Base-by-base conservation (phyloP, 2,888 invertebrate species). In the Cephonodes hylas region DNA sequence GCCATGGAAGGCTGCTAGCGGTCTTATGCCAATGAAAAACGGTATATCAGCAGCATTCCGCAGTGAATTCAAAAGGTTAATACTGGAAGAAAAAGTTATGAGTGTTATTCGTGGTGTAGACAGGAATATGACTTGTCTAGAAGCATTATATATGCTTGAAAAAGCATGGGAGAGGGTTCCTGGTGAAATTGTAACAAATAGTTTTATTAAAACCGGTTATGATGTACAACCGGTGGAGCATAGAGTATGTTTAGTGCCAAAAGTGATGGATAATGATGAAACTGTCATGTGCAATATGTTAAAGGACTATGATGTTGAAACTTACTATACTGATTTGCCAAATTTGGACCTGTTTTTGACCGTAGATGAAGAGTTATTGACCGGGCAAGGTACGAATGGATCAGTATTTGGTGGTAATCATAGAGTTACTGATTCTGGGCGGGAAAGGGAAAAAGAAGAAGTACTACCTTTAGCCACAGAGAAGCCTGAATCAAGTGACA, bases 391-490 rank as follows among this genome's bases (percentile, higher is more conserved):
- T 0, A 82, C 83, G 0, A 82, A 83, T 13, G 70, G 74, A 0
- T 81, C 82, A 0, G 81, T 83, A 0, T 83, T 83, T 27, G 83
- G 83, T 2, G 83, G 83, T 0, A 83, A 83, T 48, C 83, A 82
- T 59, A 81, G 74, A 65, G 70, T 71, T 0, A 62, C 2, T 10
- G 73, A 74, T 0, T 18, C 64, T 3, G 63, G 56, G 2, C 56
- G 46, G 1, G 71, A 71, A 15, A 71, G 62, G 22, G 74, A 72
- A 7, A 70, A 69, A 18, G 74, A 74, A 42, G 77, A 74, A 34
- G 63, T 77, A 58, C 61, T 81, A 42, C 80, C 81, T 7, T 59
- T 81, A 23, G 76, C 74, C 1, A 81, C 78, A 6, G 73, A 79
- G 3, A 77, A 74, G 5, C 77, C 79, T 0, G 74, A 72, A 0